Base-by-base conservation (phyloP, 2,797 vertebrate species). In the Myotis vivesi region DNA sequence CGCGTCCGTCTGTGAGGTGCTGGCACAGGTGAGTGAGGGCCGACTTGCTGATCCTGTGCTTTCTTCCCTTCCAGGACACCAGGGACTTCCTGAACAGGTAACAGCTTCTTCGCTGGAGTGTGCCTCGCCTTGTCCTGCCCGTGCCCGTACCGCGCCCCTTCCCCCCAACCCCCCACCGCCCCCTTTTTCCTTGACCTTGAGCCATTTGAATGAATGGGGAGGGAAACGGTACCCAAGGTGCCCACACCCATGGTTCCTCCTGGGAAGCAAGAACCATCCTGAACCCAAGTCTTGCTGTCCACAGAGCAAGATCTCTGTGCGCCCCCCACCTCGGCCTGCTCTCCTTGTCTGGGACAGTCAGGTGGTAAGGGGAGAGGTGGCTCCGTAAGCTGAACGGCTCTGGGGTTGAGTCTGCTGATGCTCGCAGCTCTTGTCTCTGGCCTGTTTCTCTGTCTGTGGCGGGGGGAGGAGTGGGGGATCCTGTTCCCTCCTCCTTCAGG, bases 51-150 rank as follows among this genome's bases (percentile, higher is more conserved):
- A 94, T 41, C 30, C 44, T 92, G 41, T 77, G 16, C n/a, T 96
- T 75, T 77, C 53, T 97, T 89, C 62, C 49, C 28, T 90, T 94
- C 7, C 23, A 97, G 97, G 97, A 97, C 49, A 79, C 93, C 77
- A 96, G 92, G 89, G 96, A 97, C 93, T 94, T 97, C 66, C 11
- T 95, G 76, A 97, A 46, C 94, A 97, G 96, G 97, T 97, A 91
- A 95, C 73, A 79, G 10, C 23, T 66, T 68, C 16, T 36, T 75
- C 79, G 76, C 30, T 25, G 11, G 1, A 0, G 1, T 23, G 12
- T 11, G 4, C 7, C 8, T 87, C 16, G 30, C 66, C 46, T 87
- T 10, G n/a, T 59, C 75, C 53, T n/a, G 3, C 8, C n/a, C 16
- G 6, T 41, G 16, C 20, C 77, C 1, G 0, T 69, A 3, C 28